phyloP scores from a whole-genome alignment of 2,113 vertebrate genomes.

The Trogon melanurus region DNA sequence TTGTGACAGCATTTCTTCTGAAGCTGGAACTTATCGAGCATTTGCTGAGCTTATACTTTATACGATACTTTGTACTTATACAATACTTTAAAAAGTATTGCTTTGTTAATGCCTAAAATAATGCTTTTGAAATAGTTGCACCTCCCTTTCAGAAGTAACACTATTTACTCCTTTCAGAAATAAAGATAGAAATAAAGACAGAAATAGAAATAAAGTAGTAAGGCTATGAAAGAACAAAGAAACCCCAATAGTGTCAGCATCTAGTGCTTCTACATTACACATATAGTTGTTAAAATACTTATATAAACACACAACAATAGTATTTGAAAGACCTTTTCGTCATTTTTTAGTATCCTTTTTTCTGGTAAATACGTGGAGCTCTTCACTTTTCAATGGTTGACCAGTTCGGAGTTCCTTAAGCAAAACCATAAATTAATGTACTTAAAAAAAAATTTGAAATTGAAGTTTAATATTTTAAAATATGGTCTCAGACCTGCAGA shows the following conservation, averaged over 20 bases:
- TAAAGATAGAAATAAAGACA: not conserved
- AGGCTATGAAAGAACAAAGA: not conserved
- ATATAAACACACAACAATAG: not conserved
- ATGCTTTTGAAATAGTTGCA: not conserved
- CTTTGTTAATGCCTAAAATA: not conserved
- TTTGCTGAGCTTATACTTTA: not conserved
- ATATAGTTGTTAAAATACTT: not conserved
- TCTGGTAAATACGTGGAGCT: not conserved
- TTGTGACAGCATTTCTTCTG: not conserved
- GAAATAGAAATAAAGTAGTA: not conserved
- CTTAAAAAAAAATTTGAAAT: not conserved
- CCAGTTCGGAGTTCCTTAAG: not conserved
- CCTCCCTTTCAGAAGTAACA: not conserved
- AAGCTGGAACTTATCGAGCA: not conserved
- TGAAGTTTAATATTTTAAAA: not conserved
- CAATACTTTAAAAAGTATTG: not conserved
- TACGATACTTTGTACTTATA: no score
- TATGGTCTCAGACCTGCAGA: not conserved
- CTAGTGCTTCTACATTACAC: not conserved
- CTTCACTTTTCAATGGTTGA: not conserved
- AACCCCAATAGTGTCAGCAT: not conserved
- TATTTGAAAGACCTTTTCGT: not conserved
- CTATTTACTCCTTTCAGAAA: not conserved
- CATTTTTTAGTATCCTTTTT: not conserved
- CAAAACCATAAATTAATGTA: not conserved